phyloP scores from a whole-genome alignment of 2,113 vertebrate genomes.

The Festucalex cinctus region DNA sequence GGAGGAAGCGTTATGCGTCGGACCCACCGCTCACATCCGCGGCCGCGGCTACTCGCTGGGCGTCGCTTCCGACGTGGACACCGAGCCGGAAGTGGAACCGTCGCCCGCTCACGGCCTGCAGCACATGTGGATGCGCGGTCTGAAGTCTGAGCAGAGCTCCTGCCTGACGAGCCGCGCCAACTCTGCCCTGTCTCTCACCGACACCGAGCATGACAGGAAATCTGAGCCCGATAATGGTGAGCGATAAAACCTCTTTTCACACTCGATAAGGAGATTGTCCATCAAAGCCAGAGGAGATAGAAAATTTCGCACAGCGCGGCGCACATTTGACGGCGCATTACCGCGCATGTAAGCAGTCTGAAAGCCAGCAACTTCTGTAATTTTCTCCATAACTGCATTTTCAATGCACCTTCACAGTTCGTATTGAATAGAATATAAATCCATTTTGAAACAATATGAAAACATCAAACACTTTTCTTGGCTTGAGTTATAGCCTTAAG shows the following conservation, averaged over 20 bases:
- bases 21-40: conserved; percentile 56
- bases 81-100: conserved; percentile 84
- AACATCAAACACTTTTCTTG: conserved; percentile 29
- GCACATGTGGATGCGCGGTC: conserved; percentile 90
- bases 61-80: conserved; percentile 86
- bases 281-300: conserved; percentile 4
- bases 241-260: conserved; percentile 21
- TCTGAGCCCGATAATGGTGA: conserved; percentile 96
- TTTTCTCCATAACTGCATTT: conserved; percentile 7
- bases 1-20: conserved; percentile 73
- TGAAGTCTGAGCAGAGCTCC: conserved; percentile 92
- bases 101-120: conserved; percentile 85
- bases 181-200: conserved; percentile 90
- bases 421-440: conserved; percentile 12
- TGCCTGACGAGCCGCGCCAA: conserved; percentile 93
- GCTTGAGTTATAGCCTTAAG: conserved; percentile 36
- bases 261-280: conserved; percentile 7
- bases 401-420: conserved; percentile 9
- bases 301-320: neutral
- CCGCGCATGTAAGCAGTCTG: conserved; percentile 1
- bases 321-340: conserved; percentile 25
- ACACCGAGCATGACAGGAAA: conserved; percentile 95
- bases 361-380: conserved; percentile 3
- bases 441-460: conserved; percentile 38
- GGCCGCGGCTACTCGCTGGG: conserved; percentile 83